phyloP scores from a whole-genome alignment of 2,888 invertebrate genomes.

The Rhagonycha lutea region DNA sequence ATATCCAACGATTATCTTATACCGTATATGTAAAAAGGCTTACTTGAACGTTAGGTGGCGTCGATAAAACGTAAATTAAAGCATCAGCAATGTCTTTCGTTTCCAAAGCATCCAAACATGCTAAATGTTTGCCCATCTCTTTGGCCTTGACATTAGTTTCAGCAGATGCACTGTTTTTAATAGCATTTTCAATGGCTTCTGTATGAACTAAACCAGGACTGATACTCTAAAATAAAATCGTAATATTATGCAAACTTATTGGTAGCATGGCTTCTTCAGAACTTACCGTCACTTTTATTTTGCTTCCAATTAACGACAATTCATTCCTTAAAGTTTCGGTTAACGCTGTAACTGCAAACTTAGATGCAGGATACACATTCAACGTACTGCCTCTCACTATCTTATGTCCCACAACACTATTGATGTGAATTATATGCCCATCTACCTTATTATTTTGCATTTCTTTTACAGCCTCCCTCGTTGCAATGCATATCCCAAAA shows the following conservation, averaged over 20 bases:
- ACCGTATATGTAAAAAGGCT: too few relatives aligned
- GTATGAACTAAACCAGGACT: slow-evolving; percentile 40
- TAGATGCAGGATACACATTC: background rate
- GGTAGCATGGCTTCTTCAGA: background rate
- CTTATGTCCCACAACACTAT: background rate
- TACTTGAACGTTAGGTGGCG: slow-evolving; percentile 41
- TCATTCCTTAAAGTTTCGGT: background rate
- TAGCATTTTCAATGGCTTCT: slow-evolving; percentile 20
- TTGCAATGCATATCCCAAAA: background rate
- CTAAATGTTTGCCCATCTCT: background rate
- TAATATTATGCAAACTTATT: background rate
- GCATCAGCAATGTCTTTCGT: slow-evolving; percentile 38
- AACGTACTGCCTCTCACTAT: background rate
- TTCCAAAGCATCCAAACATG: slow-evolving; percentile 12
- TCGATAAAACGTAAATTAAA: slow-evolving; percentile 37
- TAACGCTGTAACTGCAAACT: background rate
- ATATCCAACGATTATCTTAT: too few relatives aligned
- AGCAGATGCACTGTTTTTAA: background rate
- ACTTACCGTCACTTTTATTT: background rate
- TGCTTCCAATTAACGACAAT: background rate
- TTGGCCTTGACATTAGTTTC: background rate
- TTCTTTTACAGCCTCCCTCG: background rate
- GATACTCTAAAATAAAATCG: slow-evolving; percentile 33
- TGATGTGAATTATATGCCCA: background rate
- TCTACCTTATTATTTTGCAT: background rate